A percentile compares a stretch with the other conserved stretches of the same genome.
phyloP scores from a whole-genome alignment of 2,888 invertebrate genomes.

The Isotomurus palustris region DNA sequence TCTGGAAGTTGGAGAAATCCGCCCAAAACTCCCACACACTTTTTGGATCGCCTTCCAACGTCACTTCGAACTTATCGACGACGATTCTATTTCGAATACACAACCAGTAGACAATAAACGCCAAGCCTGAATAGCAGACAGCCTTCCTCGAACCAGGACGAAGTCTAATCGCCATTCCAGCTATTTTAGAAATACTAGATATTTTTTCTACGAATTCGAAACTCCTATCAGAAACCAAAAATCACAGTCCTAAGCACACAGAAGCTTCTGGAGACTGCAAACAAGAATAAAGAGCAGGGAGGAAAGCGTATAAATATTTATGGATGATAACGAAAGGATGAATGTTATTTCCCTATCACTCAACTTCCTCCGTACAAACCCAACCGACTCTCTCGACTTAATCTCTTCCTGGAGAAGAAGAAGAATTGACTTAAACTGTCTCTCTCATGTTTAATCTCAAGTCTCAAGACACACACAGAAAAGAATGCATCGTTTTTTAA shows the following conservation, averaged over 20 bases:
- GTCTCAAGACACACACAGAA: no score
- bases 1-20: constrained; percentile 67
- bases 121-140: not conserved
- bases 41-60: constrained; percentile 57
- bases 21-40: constrained; percentile 69
- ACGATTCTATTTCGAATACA: constrained; percentile 28
- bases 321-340: no score
- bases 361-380: no score
- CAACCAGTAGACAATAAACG: constrained; percentile 30
- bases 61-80: constrained; percentile 50
- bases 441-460: no score
- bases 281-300: not conserved
- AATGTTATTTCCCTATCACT: no score
- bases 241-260: not conserved
- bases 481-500: no score
- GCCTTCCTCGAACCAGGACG: constrained; percentile 22
- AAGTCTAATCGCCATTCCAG: constrained; percentile 23
- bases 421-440: no score
- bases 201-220: no score
- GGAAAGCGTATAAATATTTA: no score
- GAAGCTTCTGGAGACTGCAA: not conserved
- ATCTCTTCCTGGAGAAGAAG: no score
- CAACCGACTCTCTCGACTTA: no score
- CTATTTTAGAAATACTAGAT: no score
- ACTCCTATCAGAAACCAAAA: not conserved